Conservation (phyloP, 2,888 invertebrate species). For the Thecocarcelia acutangulata region DNA sequence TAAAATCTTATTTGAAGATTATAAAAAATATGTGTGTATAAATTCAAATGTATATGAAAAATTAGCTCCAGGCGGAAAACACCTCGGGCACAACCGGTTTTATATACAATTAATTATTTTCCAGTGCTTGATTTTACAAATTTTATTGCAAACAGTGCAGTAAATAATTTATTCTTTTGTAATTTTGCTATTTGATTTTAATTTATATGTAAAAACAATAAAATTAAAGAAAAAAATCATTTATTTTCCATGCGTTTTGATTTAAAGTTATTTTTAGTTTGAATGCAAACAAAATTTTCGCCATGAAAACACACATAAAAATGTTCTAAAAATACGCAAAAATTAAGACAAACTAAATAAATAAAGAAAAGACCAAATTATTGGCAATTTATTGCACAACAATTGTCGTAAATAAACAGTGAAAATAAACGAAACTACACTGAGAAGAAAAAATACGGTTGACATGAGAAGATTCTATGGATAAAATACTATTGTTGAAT, state of each 20-base stretch:
- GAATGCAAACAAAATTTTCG: neutral
- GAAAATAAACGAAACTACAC: too few species aligned
- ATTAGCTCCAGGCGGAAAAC: too few species aligned
- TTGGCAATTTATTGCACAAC: constrained; percentile 33
- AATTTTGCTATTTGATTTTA: neutral
- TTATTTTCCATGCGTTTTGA: neutral
- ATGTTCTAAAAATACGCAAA: constrained; percentile 20
- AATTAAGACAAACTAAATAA: constrained; percentile 17
- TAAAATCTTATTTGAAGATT: too few species aligned
- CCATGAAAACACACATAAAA: constrained; percentile 1
- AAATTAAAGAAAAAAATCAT: neutral
- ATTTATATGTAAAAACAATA: neutral
- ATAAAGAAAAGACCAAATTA: neutral
- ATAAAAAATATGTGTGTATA: too few species aligned
- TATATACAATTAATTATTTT: too few species aligned
- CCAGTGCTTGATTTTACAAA: too few species aligned
- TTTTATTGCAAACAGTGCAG: too few species aligned
- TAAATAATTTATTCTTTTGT: neutral
- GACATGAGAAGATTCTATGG: too few species aligned
- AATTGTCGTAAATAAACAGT: constrained; percentile 7
- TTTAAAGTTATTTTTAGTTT: neutral
- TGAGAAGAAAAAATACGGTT: neutral
- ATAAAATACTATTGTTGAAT: too few species aligned
- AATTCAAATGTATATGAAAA: too few species aligned
- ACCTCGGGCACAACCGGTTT: too few species aligned